Evolutionary conservation across 2,113 vertebrate species (phyloP), one percentile per base, ranked within the genome.

Genomic region (Oryzias curvinotus): DNA sequence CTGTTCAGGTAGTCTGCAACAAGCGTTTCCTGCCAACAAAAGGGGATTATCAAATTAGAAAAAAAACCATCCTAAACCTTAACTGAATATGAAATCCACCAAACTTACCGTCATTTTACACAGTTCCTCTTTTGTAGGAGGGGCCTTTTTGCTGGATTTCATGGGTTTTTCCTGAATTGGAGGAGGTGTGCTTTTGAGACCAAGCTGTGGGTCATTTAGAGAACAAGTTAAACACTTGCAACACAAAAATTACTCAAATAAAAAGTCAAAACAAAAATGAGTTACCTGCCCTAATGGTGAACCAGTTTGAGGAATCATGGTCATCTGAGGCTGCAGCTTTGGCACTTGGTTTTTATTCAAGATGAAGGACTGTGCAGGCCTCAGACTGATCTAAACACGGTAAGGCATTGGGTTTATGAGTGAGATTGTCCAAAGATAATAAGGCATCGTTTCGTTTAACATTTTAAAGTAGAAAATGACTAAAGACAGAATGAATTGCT

Each of bases 141-240:
- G 93, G 63, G 95, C 93, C 75, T 96, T 99, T 90, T 98, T 99
- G 67, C 58, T 95, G 30, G 88, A 94, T 89, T 99, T 99, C 52
- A 93, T 93, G 87, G 97, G 96, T 81, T 99, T 99, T 84, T 99
- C 97, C 90, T 99, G 97, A 83, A 99, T 99, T 72, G 95, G 94
- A 46, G 96, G 97, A 71, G 97, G 96, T 81, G 95, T 98, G 68
- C 92, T 96, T 94, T 98, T 98, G 66, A 99, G 93, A 86, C 97
- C 97, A 87, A 99, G 97, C 79, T 98, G 95, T 89, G 93, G 94
- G 93, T 90, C 55, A 75, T 5, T 77, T 64, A 45, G 14, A 26
- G 14, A 52, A 4, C 1, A 44, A 58, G 46, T 41, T 69, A 0
- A 71, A n/a, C 50, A 26, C 18, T 4, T 14, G 1, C 0, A 1